Evolutionary conservation across 2,888 invertebrate genomes (phyloP), one percentile per base, ranked within the genome.

Genomic region (Aplocera efformata): DNA sequence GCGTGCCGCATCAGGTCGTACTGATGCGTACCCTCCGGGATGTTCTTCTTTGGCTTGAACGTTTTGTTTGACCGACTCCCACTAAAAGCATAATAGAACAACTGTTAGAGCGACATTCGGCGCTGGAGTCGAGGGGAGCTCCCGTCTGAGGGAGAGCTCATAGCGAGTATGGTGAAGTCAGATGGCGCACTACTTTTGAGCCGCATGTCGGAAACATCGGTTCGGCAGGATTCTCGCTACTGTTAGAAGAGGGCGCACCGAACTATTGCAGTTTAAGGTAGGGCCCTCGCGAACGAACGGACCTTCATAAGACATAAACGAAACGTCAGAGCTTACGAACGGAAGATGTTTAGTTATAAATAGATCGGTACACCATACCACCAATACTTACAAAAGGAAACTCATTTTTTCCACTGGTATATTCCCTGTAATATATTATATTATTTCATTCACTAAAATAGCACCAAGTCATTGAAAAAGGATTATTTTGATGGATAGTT

Each of bases 1-100:
- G 97, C 97, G 90, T 98, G 98, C 89, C 98, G 96, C 98, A 98
- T 98, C 79, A 99, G 90, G 84, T 99, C 98, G 93, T 98, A 98
- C 79, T 98, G 98, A 89, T 98, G 98, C 27, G 98, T 98, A 45
- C 98, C 98, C 82, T 98, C 98, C 0, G 98, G 98, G 68, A 98
- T 98, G 85, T 98, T 98, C 85, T 98, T 98, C 89, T 98, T 98
- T 52, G 98, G 98, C 81, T 98, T 98, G 80, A 99, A 99, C 37
- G 98, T 99, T 90, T 98, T 98, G 62, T 96, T 97, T 51, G 96
- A 96, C 73, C 97, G 93, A 83, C 94, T 94, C 74, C 96, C 95
- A 83, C 94, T 94, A 68, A n/a, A 63, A 74, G 13, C 33, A 53
- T 7, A 21, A 42, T 23, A 28, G 7, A 6, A 2, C 5, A 3